A percentile compares a stretch with the other conserved stretches of the same genome.
These are phyloP conservation scores for Coptodon rendalli DNA, from an alignment of 2,113 vertebrate genomes.

Conservation along the genomic window DNA sequence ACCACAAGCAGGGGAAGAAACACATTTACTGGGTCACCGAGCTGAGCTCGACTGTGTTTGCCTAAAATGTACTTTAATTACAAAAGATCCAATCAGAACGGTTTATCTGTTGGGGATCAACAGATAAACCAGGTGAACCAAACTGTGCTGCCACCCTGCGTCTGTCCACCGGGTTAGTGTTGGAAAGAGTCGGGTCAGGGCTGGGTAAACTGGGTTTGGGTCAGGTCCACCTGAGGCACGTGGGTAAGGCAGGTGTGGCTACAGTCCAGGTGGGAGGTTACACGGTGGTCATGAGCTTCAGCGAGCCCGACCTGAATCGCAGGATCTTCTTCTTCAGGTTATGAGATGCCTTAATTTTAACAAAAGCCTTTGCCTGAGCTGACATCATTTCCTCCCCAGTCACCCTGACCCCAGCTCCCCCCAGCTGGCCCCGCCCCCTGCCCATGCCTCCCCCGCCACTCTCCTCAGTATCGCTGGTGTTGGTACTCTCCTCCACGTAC, in stretches of 20 bases:
- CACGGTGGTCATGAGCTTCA: slow-evolving; percentile 96
- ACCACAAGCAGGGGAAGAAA: neutral
- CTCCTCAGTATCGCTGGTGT: slow-evolving; percentile 83
- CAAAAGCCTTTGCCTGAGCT: slow-evolving; percentile 77
- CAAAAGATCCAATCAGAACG: neutral
- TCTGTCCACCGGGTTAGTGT: neutral
- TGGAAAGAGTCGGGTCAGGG: neutral
- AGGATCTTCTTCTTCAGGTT: slow-evolving; percentile 97
- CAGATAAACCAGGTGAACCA: neutral
- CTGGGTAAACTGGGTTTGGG: neutral
- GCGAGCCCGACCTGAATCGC: slow-evolving; percentile 85
- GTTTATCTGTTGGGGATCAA: neutral
- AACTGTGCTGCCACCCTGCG: neutral
- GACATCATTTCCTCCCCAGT: slow-evolving; percentile 67
- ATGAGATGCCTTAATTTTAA: slow-evolving; percentile 94
- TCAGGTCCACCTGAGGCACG: neutral
- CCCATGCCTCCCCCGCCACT: slow-evolving; percentile 57
- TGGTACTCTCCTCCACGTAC: slow-evolving; percentile 78
- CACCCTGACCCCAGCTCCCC: slow-evolving; percentile 38
- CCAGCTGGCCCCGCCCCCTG: slow-evolving; percentile 62
- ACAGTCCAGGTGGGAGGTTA: neutral
- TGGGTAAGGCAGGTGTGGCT: neutral
- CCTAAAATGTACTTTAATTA: neutral
- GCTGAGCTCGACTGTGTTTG: neutral
- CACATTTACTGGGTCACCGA: neutral